Percentiles rank a stretch among this genome's conserved stretches.
These are phyloP conservation scores for Oreochromis tanganicae DNA, from an alignment of 2,113 vertebrate genomes.

Conservation along the genomic window DNA sequence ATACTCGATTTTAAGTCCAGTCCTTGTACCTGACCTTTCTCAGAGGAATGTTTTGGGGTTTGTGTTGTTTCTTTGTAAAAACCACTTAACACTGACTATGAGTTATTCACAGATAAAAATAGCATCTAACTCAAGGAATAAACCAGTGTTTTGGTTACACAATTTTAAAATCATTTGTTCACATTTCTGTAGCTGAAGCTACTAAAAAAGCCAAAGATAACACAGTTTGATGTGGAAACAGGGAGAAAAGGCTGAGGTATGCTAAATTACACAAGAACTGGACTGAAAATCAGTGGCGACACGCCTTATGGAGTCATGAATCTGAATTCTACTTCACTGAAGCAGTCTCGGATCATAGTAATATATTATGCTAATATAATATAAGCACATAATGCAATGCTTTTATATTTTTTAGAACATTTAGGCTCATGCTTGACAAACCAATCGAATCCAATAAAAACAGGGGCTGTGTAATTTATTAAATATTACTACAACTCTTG, in stretches of 20 bases:
- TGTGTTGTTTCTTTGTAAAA: background rate
- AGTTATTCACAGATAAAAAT: background rate
- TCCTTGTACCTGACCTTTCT: background rate
- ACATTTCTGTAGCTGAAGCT: background rate
- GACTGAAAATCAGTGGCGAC: background rate
- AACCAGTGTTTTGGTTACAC: background rate
- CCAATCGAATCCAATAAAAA: background rate
- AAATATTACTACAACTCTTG: background rate
- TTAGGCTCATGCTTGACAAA: background rate
- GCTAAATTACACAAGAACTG: background rate
- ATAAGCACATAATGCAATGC: background rate
- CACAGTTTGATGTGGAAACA: background rate
- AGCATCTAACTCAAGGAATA: background rate
- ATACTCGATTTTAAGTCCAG: background rate
- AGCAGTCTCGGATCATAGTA: background rate
- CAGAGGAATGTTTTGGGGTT: background rate
- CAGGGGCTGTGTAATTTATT: background rate
- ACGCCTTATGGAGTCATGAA: rapidly evolving
- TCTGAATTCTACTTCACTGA: background rate
- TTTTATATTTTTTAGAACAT: background rate
- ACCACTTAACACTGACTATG: background rate
- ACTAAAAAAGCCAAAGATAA: background rate
- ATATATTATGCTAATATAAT: background rate
- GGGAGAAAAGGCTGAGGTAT: background rate
- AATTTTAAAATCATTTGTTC: background rate